A percentile compares a stretch with the other conserved stretches of the same genome.
phyloP scores from a whole-genome alignment of 2,113 vertebrate species.

The Cervus canadensis region DNA sequence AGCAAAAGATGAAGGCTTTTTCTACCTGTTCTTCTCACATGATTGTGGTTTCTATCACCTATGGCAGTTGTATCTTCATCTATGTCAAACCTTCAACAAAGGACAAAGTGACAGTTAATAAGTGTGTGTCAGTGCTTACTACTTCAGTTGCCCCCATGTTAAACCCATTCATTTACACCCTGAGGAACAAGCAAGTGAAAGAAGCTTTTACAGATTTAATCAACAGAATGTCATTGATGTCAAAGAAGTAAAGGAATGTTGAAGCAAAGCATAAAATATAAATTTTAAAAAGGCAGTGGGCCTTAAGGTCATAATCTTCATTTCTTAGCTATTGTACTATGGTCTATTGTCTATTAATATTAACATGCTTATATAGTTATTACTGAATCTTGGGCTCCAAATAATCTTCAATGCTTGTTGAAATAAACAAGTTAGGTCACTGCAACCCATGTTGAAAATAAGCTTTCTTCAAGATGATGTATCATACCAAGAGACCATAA shows the following conservation, averaged over 20 bases:
- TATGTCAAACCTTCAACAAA: slow-evolving; percentile 32
- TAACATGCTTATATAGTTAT: not conserved
- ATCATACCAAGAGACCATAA: not conserved
- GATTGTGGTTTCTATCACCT: slow-evolving; percentile 55
- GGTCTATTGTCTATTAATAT: not conserved
- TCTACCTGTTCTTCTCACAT: slow-evolving; percentile 55
- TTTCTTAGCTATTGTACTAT: not conserved
- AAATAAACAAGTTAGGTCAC: not conserved
- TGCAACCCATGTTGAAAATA: not conserved
- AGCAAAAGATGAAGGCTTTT: slow-evolving; percentile 44
- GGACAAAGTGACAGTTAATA: too few relatives aligned
- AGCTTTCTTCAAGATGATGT: not conserved
- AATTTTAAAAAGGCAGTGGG: not conserved
- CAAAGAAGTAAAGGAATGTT: not conserved
- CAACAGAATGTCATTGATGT: too few relatives aligned
- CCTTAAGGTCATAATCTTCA: not conserved
- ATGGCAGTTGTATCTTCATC: slow-evolving; percentile 58
- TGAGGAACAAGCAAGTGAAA: too few relatives aligned
- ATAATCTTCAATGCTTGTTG: not conserved
- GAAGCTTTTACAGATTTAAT: too few relatives aligned
- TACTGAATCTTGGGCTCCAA: not conserved
- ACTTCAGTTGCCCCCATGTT: too few relatives aligned
- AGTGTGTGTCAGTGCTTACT: too few relatives aligned
- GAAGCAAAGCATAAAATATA: not conserved
- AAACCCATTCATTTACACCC: too few relatives aligned